These are phyloP conservation scores for Drosophila nigromelanica DNA, from an alignment of 1,140 invertebrate genomes.

Conservation along the genomic window DNA sequence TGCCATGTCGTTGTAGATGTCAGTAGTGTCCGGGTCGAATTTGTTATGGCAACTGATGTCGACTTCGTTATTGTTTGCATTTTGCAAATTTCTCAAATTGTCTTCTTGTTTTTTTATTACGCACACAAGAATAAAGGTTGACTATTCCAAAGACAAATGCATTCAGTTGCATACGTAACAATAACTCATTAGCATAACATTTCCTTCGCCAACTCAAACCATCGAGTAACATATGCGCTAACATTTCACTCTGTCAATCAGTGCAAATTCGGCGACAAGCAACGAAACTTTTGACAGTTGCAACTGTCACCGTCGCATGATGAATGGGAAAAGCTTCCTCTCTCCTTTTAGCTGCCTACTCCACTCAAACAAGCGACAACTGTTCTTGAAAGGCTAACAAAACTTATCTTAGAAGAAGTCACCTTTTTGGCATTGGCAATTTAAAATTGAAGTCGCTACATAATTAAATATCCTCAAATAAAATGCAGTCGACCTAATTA, in stretches of 20 bases:
- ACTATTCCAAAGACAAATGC: conserved; percentile 35
- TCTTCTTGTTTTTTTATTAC: conserved; percentile 41
- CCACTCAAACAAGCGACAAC: not conserved
- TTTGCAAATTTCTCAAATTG: conserved; percentile 61
- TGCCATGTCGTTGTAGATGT: conserved; percentile 23
- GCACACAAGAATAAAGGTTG: conserved; percentile 3
- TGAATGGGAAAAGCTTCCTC: conserved; percentile 46
- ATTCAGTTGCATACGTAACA: conserved; percentile 40
- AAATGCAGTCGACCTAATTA: not conserved
- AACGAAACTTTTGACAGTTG: conserved; percentile 74
- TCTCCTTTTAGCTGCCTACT: not conserved
- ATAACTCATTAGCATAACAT: conserved; percentile 80
- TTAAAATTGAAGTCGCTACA: not conserved
- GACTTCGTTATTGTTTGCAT: conserved; percentile 58
- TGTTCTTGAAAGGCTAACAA: not conserved
- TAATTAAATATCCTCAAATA: no score
- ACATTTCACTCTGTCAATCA: conserved; percentile 71
- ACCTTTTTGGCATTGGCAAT: not conserved
- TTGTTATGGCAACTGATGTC: conserved; percentile 74
- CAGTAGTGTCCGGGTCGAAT: conserved; percentile 52
- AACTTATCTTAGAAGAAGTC: not conserved
- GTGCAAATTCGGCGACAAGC: conserved; percentile 63
- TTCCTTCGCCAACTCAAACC: conserved; percentile 12
- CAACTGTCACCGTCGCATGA: conserved; percentile 61
- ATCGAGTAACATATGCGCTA: conserved; percentile 61